Evolutionary conservation across 2,888 invertebrate species (phyloP).

Genomic region (Torymus texanus): DNA sequence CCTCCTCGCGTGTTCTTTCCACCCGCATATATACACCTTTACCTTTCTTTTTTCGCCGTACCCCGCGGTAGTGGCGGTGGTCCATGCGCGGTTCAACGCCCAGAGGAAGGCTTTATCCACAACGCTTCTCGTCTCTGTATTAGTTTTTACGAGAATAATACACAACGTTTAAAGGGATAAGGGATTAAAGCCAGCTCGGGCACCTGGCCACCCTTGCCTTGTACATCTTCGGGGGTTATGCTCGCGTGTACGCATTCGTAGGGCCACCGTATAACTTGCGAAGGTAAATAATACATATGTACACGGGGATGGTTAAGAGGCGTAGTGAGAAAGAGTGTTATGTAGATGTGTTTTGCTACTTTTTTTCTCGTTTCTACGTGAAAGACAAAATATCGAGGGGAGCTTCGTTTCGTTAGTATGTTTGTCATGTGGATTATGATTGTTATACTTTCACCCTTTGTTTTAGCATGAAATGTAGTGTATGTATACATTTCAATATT

Average conservation of each 20-base stretch:
- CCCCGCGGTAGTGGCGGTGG: background rate
- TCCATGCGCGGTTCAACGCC: background rate
- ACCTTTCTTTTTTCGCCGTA: conserved; percentile 9
- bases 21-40: background rate
- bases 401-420: no score
- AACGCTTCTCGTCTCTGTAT: conserved; percentile 65
- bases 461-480: no score
- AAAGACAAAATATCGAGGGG: no score
- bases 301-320: conserved; percentile 8
- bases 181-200: conserved; percentile 70
- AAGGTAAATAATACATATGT: conserved; percentile 48
- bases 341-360: background rate
- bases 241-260: background rate
- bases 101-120: background rate
- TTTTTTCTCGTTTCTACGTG: conserved; percentile 30
- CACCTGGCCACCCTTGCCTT: conserved; percentile 67
- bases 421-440: no score
- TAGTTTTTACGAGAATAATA: conserved; percentile 75
- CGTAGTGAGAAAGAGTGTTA: background rate
- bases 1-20: background rate
- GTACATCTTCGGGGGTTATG: conserved; percentile 64
- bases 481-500: no score
- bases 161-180: conserved; percentile 75
- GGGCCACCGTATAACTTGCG: background rate
- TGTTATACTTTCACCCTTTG: no score